phyloP scores from a whole-genome alignment of 2,797 vertebrate species.

The Myotis pilosus region DNA sequence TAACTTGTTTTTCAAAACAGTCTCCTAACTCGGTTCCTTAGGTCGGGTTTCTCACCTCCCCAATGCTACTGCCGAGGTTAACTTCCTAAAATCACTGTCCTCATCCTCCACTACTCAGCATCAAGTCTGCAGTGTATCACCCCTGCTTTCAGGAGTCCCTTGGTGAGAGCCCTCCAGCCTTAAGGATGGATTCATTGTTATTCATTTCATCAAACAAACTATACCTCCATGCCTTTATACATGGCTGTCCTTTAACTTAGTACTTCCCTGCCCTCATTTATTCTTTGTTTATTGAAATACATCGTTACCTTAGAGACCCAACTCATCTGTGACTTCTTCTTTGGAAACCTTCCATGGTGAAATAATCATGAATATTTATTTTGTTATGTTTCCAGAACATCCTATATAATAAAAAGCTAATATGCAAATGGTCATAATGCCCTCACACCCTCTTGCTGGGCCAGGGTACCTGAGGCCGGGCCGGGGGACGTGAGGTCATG shows the following conservation, averaged over 20 bases:
- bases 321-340: not conserved
- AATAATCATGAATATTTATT: not conserved
- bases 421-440: too few relatives aligned
- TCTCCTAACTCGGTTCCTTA: not conserved
- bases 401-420: too few relatives aligned
- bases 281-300: not conserved
- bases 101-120: not conserved
- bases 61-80: not conserved
- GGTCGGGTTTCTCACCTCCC: not conserved
- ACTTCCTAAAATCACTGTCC: not conserved
- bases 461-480: too few relatives aligned
- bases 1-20: not conserved
- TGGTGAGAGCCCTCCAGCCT: not conserved
- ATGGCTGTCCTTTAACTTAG: not conserved
- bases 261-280: not conserved
- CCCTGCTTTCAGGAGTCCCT: not conserved
- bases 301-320: not conserved
- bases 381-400: not conserved
- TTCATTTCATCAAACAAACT: not conserved
- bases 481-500: fast-evolving
- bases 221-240: not conserved
- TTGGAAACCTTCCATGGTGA: not conserved
- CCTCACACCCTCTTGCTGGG: too few relatives aligned
- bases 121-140: not conserved
- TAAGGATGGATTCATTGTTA: not conserved